phyloP scores from a whole-genome alignment of 2,113 vertebrate species.

The Myodes glareolus region DNA sequence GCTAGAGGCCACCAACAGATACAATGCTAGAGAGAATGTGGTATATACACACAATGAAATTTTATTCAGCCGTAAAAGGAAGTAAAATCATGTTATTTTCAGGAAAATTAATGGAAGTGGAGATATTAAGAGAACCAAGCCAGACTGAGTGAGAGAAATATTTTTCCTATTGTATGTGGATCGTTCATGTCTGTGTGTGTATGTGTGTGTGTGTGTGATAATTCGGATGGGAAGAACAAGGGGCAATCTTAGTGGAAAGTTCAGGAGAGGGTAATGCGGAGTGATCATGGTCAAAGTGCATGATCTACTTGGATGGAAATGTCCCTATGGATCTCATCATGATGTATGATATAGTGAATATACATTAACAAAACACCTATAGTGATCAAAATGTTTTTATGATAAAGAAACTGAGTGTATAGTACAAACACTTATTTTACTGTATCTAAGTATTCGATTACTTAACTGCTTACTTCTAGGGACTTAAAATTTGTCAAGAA shows the following conservation, averaged over 20 bases:
- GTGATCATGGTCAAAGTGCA: not conserved
- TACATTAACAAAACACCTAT: not conserved
- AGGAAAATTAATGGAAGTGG: not conserved
- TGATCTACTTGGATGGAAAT: not conserved
- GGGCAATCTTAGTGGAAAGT: too few relatives aligned
- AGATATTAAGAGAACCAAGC: not conserved
- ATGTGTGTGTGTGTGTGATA: not conserved
- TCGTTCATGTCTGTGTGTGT: not conserved
- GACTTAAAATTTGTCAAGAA: conserved; percentile 31
- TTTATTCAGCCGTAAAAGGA: not conserved
- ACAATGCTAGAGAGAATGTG: not conserved
- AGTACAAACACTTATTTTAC: not conserved
- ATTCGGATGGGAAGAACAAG: not conserved
- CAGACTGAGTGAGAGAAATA: not conserved
- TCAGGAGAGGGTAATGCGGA: not conserved
- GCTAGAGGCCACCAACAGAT: not conserved
- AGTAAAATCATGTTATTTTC: not conserved
- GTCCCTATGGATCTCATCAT: not conserved
- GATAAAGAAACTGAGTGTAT: conserved; percentile 10
- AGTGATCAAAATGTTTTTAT: conserved; percentile 44
- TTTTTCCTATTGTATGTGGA: not conserved
- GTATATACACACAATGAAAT: not conserved
- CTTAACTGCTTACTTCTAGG: not conserved
- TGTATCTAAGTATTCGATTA: not conserved
- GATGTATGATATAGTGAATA: not conserved